phyloP scores from a whole-genome alignment of 2,888 invertebrate species.

The Eledona agricola region DNA sequence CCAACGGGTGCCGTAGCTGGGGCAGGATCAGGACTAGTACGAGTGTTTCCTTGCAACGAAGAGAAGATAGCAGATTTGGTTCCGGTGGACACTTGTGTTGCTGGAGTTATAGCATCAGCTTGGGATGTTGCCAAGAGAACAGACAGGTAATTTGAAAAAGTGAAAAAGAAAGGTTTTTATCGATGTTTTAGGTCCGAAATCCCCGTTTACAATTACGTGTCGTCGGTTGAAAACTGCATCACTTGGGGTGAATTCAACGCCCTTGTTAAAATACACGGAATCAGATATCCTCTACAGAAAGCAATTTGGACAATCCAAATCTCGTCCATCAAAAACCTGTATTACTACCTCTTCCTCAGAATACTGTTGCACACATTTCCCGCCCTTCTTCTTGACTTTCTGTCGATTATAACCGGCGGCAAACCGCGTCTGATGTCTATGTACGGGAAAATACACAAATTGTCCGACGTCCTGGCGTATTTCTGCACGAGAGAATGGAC shows the following conservation, averaged over 20 bases:
- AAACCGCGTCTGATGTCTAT: constrained; percentile 74
- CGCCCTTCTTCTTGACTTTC: constrained; percentile 68
- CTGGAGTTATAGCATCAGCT: constrained; percentile 68
- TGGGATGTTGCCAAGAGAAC: constrained; percentile 59
- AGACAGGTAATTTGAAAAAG: constrained; percentile 21
- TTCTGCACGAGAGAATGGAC: constrained; percentile 79
- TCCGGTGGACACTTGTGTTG: constrained; percentile 73
- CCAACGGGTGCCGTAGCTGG: constrained; percentile 67
- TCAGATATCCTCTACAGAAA: constrained; percentile 64
- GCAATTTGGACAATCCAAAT: constrained; percentile 64
- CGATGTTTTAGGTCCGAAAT: constrained; percentile 29
- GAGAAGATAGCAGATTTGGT: constrained; percentile 69
- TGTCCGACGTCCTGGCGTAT: constrained; percentile 75
- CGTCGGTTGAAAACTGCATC: constrained; percentile 80
- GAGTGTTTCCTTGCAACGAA: constrained; percentile 65
- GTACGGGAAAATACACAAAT: constrained; percentile 82
- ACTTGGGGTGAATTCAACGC: constrained; percentile 78
- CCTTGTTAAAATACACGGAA: constrained; percentile 65
- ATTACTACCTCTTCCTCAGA: constrained; percentile 60
- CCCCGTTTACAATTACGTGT: constrained; percentile 86
- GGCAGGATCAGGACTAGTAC: constrained; percentile 67
- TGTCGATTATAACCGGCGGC: constrained; percentile 61
- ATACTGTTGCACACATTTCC: constrained; percentile 71
- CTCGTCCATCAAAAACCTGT: constrained; percentile 51
- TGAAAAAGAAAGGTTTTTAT: neutral